A percentile compares a stretch with the other conserved stretches of the same genome.
Conservation (phyloP, 2,888 invertebrate species). For the Neelides folsomi region DNA sequence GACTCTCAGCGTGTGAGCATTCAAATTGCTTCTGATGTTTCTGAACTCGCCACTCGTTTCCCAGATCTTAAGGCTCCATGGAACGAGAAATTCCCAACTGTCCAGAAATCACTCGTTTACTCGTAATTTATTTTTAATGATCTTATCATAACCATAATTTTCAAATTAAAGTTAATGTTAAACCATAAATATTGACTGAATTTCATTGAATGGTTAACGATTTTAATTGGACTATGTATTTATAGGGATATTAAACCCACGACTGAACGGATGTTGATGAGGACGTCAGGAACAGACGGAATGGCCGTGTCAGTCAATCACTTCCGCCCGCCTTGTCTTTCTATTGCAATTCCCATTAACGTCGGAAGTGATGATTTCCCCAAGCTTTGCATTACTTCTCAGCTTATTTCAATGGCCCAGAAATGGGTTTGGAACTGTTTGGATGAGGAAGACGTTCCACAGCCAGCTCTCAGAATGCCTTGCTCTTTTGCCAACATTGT, state of each 20-base stretch:
- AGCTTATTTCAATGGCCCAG: constrained; percentile 32
- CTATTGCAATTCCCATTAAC: constrained; percentile 28
- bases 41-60: constrained; percentile 8
- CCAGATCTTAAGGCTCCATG: constrained; percentile 22
- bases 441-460: constrained; percentile 24
- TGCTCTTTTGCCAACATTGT: constrained; percentile 32
- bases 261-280: constrained; percentile 24
- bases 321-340: constrained; percentile 24
- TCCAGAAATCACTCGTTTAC: constrained; percentile 13
- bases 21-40: constrained; percentile 25
- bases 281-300: constrained; percentile 15
- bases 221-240: too few relatives aligned
- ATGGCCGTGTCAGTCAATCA: constrained; percentile 17
- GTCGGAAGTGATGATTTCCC: constrained; percentile 26
- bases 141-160: not conserved
- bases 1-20: constrained; percentile 17
- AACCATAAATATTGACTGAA: not conserved
- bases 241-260: constrained; percentile 18
- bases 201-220: too few relatives aligned
- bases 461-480: constrained; percentile 30
- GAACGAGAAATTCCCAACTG: constrained; percentile 21
- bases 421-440: constrained; percentile 32
- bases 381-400: constrained; percentile 28
- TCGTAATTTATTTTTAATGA: not conserved
- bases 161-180: not conserved